Conservation (phyloP, 1,140 invertebrate genomes). For the Latrodectus geometricus region DNA sequence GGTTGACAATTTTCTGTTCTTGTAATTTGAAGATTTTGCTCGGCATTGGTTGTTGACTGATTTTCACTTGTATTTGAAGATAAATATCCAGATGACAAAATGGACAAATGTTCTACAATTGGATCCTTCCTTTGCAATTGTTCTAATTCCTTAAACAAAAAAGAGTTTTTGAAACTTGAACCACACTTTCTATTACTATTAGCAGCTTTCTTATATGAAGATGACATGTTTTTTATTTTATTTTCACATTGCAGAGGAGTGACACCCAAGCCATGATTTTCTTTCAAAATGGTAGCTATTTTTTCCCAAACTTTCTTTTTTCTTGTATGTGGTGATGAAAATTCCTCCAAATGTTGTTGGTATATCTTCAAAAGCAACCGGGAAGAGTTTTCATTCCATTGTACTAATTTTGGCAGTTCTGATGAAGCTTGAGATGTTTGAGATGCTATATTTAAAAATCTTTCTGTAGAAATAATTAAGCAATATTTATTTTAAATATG, state of each 20-base stretch:
- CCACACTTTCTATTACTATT: neutral
- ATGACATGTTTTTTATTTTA: neutral
- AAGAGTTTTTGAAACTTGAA: neutral
- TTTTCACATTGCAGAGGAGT: neutral
- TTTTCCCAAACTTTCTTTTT: neutral
- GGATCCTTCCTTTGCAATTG: neutral
- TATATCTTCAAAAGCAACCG: neutral
- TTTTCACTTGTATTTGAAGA: neutral
- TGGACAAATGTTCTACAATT: neutral
- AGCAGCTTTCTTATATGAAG: neutral
- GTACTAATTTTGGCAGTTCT: neutral
- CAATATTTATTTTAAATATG: too few species aligned
- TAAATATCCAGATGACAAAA: neutral
- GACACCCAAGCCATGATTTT: neutral
- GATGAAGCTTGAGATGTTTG: neutral
- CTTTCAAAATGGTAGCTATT: neutral
- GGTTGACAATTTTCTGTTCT: neutral
- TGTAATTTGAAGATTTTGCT: neutral
- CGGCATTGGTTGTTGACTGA: neutral
- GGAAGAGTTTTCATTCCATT: neutral
- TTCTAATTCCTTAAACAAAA: neutral
- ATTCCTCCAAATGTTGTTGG: neutral
- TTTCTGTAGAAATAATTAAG: too few species aligned
- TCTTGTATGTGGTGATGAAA: neutral
- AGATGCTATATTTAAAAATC: too few species aligned